Conservation (phyloP, 2,113 vertebrate genomes). For the Limnothrissa miodon region DNA sequence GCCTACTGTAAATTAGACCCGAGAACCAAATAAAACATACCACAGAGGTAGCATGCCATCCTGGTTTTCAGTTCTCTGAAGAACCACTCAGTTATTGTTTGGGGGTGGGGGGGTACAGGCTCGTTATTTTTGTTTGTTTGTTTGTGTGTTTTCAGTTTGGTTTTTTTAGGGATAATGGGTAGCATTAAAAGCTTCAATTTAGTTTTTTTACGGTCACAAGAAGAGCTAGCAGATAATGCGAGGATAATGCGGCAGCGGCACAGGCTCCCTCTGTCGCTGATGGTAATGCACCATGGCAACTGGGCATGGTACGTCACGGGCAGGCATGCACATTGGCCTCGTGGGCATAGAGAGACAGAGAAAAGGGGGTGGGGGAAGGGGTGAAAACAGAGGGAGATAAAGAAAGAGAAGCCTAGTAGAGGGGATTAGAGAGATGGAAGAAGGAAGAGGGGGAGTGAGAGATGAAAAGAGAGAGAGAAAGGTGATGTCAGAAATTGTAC, state of each 20-base stretch:
- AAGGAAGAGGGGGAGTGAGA: background rate
- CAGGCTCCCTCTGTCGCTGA: background rate
- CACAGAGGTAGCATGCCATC: too few species aligned
- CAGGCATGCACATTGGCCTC: background rate
- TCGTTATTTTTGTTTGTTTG: too few species aligned
- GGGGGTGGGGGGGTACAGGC: too few species aligned
- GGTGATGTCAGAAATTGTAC: background rate
- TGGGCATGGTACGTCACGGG: background rate
- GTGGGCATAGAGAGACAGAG: background rate
- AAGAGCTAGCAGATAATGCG: too few species aligned
- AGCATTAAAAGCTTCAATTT: too few species aligned
- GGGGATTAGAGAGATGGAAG: background rate
- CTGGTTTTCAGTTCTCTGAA: too few species aligned
- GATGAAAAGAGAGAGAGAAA: background rate
- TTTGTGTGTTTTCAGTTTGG: too few species aligned
- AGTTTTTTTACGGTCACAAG: too few species aligned
- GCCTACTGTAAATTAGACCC: too few species aligned
- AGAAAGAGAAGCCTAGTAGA: background rate
- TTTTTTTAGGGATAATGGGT: too few species aligned
- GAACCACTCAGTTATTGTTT: too few species aligned
- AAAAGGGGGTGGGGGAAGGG: background rate
- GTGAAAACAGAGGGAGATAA: background rate
- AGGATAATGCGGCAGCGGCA: background rate
- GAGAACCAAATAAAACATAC: too few species aligned
- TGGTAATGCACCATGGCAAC: background rate